A percentile compares a stretch with the other conserved stretches of the same genome.
Conservation (phyloP, 53 echinoderm and acorn worm genomes). For the Holothuria scabra region DNA sequence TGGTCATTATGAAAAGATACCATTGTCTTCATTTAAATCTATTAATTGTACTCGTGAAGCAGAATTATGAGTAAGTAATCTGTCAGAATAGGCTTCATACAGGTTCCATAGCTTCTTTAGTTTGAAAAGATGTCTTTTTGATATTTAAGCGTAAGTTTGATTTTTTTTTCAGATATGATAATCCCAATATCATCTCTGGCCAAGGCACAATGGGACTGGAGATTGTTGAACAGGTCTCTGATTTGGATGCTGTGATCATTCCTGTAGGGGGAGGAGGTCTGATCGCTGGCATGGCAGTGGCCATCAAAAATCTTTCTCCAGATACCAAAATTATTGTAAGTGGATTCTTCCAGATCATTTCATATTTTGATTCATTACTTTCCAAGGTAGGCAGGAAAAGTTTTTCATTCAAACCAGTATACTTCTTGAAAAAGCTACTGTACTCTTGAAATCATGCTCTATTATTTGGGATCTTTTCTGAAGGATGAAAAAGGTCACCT, state of each 20-base stretch:
- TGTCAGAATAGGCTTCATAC: too few species aligned
- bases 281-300: constrained; percentile 93
- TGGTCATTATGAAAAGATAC: too few species aligned
- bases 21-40: too few species aligned
- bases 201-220: constrained; percentile 98
- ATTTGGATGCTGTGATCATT: constrained; percentile 87
- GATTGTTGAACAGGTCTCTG: constrained; percentile 96
- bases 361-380: too few species aligned
- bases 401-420: too few species aligned
- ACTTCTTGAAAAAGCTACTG: too few species aligned
- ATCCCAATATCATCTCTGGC: constrained; percentile 95
- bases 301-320: constrained; percentile 89
- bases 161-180: constrained; percentile 76
- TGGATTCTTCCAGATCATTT: background rate
- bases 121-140: background rate
- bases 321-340: constrained; percentile 90
- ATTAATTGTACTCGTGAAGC: too few species aligned
- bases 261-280: constrained; percentile 98
- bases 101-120: background rate
- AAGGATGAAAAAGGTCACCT: too few species aligned
- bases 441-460: too few species aligned
- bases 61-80: too few species aligned
- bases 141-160: background rate
- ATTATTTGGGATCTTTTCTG: too few species aligned
- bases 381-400: too few species aligned